Conservation (phyloP, 2,888 invertebrate species). For the Tridacna crocea region DNA sequence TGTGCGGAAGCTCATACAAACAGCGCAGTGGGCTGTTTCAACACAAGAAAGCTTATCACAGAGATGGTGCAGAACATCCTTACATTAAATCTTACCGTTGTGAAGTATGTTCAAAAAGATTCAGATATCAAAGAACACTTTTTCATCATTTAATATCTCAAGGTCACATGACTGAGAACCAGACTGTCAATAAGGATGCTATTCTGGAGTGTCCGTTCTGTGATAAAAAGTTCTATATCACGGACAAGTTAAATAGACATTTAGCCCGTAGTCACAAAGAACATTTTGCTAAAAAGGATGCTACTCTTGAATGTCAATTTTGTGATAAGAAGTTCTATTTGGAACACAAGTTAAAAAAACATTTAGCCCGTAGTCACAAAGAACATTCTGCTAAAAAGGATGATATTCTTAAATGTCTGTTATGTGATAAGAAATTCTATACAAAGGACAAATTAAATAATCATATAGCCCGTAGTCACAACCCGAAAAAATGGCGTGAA, state of each 20-base stretch:
- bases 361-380: no score
- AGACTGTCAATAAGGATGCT: not conserved
- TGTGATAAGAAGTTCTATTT: not conserved
- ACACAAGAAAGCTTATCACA: slow-evolving; percentile 1
- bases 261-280: not conserved
- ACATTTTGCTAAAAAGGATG: not conserved
- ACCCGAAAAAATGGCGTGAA: no score
- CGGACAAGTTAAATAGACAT: slow-evolving; percentile 1
- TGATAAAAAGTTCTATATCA: not conserved
- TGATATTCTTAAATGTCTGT: no score
- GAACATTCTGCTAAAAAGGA: no score
- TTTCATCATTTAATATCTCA: slow-evolving; percentile 5
- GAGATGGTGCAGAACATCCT: not conserved
- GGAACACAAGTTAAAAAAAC: no score
- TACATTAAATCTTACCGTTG: not conserved
- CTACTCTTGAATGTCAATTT: slow-evolving; percentile 2
- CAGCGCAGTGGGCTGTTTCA: slow-evolving; percentile 8
- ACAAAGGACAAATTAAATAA: no score
- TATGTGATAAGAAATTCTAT: no score
- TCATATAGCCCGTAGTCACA: no score
- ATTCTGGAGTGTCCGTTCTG: not conserved
- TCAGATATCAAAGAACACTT: not conserved
- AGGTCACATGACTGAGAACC: not conserved
- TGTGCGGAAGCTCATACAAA: slow-evolving; percentile 16
- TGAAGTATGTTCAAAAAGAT: not conserved